Evolutionary conservation across 2,888 invertebrate genomes (phyloP), one percentile per base, ranked within the genome.

Genomic region (Julus scandinavius): DNA sequence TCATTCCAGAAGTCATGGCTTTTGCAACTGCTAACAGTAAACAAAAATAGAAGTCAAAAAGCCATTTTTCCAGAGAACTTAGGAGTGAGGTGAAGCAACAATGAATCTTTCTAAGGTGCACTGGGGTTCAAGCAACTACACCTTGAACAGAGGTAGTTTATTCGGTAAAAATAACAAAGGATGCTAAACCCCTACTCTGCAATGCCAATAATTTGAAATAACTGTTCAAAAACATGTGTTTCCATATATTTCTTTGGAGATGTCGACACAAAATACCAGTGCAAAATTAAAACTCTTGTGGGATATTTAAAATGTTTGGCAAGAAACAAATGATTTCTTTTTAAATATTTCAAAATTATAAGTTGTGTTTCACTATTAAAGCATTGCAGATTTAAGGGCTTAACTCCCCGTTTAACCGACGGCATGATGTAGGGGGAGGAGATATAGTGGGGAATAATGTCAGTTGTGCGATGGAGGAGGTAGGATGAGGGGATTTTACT

Each of bases 71-170:
- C 45, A 11, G 45, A 2, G 4, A 45, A 11, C 5, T 49, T n/a
- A 85, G 50, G 20, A 20, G 45, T 85, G 29, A 85, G 50, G 45
- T 6, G 49, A 11, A 50, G 45, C 20, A 80, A 29, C 63, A 6
- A 20, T 11, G 80, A 80, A 80, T 38, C 38, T 80, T 38, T 80
- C 38, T 15, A 80, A 13, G 13, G 38, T 38, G 80, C 15, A 29
- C 9, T 72, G 72, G 9, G 29, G 29, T 29, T 29, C 29, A 29
- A 29, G 29, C 29, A 29, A 29, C 29, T 29, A 11, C 80, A 80
- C 80, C 80, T 38, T 29, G 80, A 38, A 80, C 38, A 80, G 29
- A 80, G 80, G 80, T 80, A 80, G 80, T 80, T 29, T 80, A 38
- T 80, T 29, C 9, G 80, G 38, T 29, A 38, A 15, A 3, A n/a